These are phyloP conservation scores for Apamea epomidion DNA, from an alignment of 2,888 invertebrate genomes.

Conservation along the genomic window DNA sequence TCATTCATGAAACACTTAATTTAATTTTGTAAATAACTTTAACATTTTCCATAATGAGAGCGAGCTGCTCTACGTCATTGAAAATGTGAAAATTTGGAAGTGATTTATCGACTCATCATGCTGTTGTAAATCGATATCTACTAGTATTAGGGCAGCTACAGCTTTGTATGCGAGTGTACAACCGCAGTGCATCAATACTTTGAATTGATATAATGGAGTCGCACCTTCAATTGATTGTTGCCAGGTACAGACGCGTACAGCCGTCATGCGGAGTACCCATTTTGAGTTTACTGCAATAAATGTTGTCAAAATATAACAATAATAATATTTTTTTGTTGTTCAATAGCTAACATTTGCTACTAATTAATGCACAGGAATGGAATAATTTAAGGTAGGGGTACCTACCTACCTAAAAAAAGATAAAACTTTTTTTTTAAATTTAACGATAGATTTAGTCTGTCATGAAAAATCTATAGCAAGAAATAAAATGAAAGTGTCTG, in stretches of 20 bases:
- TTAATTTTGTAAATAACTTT: not conserved
- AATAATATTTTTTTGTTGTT: not conserved
- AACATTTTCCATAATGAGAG: not conserved
- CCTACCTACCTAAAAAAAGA: no score
- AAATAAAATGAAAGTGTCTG: no score
- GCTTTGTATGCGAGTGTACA: conserved; percentile 47
- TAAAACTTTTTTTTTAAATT: no score
- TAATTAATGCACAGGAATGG: not conserved
- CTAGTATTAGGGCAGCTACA: not conserved
- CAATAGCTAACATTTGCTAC: not conserved
- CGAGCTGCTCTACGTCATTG: no score
- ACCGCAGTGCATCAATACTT: conserved; percentile 64
- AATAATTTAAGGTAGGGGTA: not conserved
- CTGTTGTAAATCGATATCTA: not conserved
- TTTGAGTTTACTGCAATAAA: not conserved
- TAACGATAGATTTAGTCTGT: no score
- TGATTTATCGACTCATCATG: not conserved
- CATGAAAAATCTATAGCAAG: no score
- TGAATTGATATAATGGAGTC: conserved; percentile 69
- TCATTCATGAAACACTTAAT: not conserved
- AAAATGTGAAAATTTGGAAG: not conserved
- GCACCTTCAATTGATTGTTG: conserved; percentile 74
- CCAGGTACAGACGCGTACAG: conserved; percentile 63
- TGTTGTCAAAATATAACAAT: not conserved
- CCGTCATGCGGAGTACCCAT: not conserved